Conservation (phyloP, 30 jellyfish, hydroid and myxozoan genomes). For the Hydra vulgaris region DNA sequence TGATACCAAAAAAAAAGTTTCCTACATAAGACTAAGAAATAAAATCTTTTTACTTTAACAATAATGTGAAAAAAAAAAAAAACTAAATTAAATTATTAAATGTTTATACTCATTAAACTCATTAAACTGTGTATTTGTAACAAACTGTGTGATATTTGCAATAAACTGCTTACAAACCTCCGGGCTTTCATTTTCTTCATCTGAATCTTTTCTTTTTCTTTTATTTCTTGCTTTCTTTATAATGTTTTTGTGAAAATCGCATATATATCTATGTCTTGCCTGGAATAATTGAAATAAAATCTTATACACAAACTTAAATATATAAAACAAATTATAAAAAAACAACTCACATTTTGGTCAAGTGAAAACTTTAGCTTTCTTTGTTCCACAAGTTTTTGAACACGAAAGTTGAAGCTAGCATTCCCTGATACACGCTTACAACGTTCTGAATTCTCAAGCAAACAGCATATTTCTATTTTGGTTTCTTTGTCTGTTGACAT, state of each 20-base stretch:
- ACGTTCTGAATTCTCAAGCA: slow-evolving; percentile 74
- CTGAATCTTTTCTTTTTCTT: slow-evolving; percentile 76
- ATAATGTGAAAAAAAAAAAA: no score
- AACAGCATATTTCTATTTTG: slow-evolving; percentile 57
- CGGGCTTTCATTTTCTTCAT: slow-evolving; percentile 62
- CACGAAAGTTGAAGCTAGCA: slow-evolving; percentile 94
- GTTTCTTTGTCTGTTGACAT: slow-evolving; percentile 19
- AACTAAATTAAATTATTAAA: no score
- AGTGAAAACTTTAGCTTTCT: slow-evolving; percentile 63
- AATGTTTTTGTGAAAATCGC: slow-evolving; percentile 85
- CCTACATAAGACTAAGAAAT: no score
- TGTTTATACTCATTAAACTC: no score
- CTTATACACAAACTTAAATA: not conserved
- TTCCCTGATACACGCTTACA: slow-evolving; percentile 82
- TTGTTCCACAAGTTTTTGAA: slow-evolving; percentile 85
- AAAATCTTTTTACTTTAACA: no score
- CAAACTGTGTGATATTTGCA: no score
- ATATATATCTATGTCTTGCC: slow-evolving; percentile 87
- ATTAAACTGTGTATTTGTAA: no score
- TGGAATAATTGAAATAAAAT: slow-evolving; percentile 10
- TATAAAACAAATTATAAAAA: no score
- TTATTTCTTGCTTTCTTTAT: slow-evolving; percentile 91
- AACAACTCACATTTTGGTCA: slow-evolving; percentile 73
- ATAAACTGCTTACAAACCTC: slow-evolving; percentile 40
- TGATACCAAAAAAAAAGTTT: no score